phyloP scores from a whole-genome alignment of 53 echinoderm and acorn worm genomes.

The Apostichopus leukothele region DNA sequence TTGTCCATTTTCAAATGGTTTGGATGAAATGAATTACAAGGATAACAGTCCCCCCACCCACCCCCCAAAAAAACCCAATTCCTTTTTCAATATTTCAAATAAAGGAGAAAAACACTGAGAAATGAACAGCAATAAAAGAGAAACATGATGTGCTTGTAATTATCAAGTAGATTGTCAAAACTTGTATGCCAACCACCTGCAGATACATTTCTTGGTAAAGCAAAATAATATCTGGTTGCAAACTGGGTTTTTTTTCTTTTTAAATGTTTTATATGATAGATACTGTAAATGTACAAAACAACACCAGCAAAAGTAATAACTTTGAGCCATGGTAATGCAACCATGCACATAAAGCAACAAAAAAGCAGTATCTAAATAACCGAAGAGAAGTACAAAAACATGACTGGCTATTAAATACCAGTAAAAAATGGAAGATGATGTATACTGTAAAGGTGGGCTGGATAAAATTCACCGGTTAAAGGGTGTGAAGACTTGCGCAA shows the following conservation, averaged over 20 bases:
- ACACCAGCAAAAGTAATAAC: not conserved
- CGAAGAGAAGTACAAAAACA: not conserved
- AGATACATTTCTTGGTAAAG: not conserved
- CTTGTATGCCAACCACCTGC: not conserved
- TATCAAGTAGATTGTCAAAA: not conserved
- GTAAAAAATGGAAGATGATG: not conserved
- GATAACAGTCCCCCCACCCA: too few species aligned
- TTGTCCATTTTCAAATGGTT: too few species aligned
- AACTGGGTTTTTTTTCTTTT: not conserved
- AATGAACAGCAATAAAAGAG: too few species aligned
- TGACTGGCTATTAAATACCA: not conserved
- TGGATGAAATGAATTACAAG: too few species aligned
- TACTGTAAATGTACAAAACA: not conserved
- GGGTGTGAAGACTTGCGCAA: too few species aligned
- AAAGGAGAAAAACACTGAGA: too few species aligned
- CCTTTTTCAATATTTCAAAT: too few species aligned
- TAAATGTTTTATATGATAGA: not conserved
- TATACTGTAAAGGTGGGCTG: not conserved
- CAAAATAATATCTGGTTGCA: constrained; percentile 25
- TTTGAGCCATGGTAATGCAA: not conserved
- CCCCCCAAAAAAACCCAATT: too few species aligned
- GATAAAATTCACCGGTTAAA: too few species aligned
- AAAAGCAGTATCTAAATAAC: not conserved
- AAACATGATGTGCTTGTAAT: not conserved
- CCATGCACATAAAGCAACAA: not conserved